A percentile compares a stretch with the other conserved stretches of the same genome.
These are phyloP conservation scores for Brachypalpus laphriformis DNA, from an alignment of 2,888 invertebrate genomes.

Conservation along the genomic window DNA sequence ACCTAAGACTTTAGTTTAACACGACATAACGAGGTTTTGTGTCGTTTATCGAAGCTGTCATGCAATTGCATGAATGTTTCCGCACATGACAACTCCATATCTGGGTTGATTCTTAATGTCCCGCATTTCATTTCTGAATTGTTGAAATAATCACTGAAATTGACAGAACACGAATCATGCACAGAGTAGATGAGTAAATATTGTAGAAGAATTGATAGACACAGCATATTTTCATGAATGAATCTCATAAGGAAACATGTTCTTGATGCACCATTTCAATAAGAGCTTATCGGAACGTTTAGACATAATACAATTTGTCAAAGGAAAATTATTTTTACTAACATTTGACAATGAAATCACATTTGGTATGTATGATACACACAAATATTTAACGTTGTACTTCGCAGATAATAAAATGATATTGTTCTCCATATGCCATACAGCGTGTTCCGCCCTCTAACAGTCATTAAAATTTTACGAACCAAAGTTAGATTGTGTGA, in stretches of 20 bases:
- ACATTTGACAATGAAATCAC: constrained; percentile 25
- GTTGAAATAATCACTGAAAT: background rate
- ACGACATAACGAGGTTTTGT: background rate
- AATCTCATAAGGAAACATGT: background rate
- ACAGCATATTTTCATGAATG: background rate
- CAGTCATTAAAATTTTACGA: constrained; percentile 46
- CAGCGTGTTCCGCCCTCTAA: constrained; percentile 1
- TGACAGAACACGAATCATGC: background rate
- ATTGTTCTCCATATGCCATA: constrained; percentile 2
- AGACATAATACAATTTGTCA: background rate
- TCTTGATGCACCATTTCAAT: too few species aligned
- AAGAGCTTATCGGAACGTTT: background rate
- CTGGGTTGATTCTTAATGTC: constrained; percentile 7
- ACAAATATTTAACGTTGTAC: constrained; percentile 33
- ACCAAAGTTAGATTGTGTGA: constrained; percentile 21
- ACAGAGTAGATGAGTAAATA: background rate
- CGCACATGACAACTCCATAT: constrained; percentile 24
- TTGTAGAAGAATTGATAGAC: background rate
- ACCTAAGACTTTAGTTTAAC: constrained; percentile 7
- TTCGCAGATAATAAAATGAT: constrained; percentile 52
- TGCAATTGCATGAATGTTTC: constrained; percentile 39
- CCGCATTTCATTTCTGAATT: background rate
- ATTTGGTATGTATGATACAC: background rate
- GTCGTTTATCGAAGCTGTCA: constrained; percentile 20
- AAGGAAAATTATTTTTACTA: constrained; percentile 25